A percentile compares a stretch with the other conserved stretches of the same genome.
Conservation (phyloP, 2,888 invertebrate species). For the Cetonia aurata region DNA sequence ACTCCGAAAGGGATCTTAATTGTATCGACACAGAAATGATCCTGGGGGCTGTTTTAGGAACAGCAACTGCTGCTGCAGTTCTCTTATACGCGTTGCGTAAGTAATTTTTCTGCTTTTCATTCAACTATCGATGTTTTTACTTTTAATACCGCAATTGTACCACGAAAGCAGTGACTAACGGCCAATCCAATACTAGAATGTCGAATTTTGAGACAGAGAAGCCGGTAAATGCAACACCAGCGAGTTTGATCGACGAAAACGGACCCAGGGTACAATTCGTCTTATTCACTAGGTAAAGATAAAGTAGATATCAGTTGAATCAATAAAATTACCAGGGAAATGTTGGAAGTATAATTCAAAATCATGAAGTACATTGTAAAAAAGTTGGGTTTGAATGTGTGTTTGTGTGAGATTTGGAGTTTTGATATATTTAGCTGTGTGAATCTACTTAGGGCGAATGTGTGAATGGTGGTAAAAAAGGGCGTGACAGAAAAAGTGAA, state of each 20-base stretch:
- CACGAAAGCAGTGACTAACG: conserved; percentile 29
- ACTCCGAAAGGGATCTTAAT: background rate
- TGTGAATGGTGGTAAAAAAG: too few relatives aligned
- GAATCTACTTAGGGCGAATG: too few relatives aligned
- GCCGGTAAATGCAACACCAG: background rate
- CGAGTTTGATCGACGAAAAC: conserved; percentile 43
- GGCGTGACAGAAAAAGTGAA: too few relatives aligned
- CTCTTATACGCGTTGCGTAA: conserved; percentile 20
- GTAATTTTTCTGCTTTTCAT: background rate
- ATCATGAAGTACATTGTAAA: too few relatives aligned
- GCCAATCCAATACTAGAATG: conserved; percentile 26
- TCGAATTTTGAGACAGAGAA: conserved; percentile 32
- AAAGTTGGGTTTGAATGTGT: too few relatives aligned
- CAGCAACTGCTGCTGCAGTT: conserved; percentile 14
- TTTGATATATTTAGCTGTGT: too few relatives aligned
- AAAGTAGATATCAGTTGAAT: background rate
- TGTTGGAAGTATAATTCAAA: too few relatives aligned
- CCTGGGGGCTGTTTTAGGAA: conserved; percentile 9
- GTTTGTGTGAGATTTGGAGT: background rate
- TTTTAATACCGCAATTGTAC: background rate
- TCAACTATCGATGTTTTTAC: background rate
- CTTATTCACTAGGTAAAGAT: conserved; percentile 48
- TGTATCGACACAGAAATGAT: background rate
- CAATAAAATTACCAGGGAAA: background rate
- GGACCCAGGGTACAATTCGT: conserved; percentile 48